phyloP scores from a whole-genome alignment of 2,888 invertebrate genomes.

The Eutolmus rufibarbis region DNA sequence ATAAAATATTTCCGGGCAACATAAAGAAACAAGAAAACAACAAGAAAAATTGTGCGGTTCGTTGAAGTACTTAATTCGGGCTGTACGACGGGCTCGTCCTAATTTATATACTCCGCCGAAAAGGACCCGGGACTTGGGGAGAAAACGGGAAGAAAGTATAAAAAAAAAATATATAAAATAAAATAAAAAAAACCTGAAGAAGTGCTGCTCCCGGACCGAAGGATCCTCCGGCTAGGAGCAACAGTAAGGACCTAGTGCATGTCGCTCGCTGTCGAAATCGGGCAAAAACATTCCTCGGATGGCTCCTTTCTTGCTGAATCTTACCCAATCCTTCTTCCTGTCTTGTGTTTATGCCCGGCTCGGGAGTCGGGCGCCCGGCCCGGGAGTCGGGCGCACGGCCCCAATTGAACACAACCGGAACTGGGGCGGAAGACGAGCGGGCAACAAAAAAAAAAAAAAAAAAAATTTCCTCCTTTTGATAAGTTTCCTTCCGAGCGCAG shows the following conservation, averaged over 20 bases:
- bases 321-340: conserved; percentile 14
- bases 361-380: neutral
- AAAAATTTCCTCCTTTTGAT: conserved; percentile 14
- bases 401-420: conserved; percentile 20
- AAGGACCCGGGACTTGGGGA: neutral
- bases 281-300: conserved; percentile 19
- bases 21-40: conserved; percentile 32
- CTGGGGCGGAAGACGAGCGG: neutral
- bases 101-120: conserved; percentile 22
- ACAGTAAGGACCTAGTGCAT: conserved; percentile 20
- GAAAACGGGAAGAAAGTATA: neutral
- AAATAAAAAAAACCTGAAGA: neutral
- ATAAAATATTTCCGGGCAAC: conserved; percentile 28
- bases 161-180: neutral
- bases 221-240: neutral
- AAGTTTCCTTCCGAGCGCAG: conserved; percentile 17
- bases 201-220: neutral
- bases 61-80: conserved; percentile 37
- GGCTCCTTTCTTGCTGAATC: neutral
- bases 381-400: neutral
- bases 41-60: conserved; percentile 35
- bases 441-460: neutral
- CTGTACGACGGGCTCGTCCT: neutral
- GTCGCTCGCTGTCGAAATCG: conserved; percentile 18
- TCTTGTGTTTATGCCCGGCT: neutral